phyloP scores from a whole-genome alignment of 2,888 invertebrate genomes.

The Stictocephala bisonia region DNA sequence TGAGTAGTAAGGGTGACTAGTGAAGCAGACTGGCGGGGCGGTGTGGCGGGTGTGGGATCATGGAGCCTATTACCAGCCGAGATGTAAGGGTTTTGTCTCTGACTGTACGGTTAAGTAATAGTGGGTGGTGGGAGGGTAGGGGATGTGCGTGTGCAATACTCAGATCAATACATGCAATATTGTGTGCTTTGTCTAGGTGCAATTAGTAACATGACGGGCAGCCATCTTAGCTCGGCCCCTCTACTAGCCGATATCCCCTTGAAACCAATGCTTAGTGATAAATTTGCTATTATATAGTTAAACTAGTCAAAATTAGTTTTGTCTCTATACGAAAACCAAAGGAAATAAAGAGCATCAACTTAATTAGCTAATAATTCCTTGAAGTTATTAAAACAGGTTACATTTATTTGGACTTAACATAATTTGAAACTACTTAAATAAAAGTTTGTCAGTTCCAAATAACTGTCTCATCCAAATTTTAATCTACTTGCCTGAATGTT shows the following conservation, averaged over 20 bases:
- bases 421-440: no score
- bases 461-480: no score
- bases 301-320: no score
- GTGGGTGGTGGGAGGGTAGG: constrained; percentile 31
- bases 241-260: background rate
- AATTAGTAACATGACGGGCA: constrained; percentile 37
- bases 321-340: no score
- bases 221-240: constrained; percentile 30
- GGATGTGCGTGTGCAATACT: constrained; percentile 43
- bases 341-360: no score
- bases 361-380: no score
- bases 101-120: constrained; percentile 40
- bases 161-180: constrained; percentile 43
- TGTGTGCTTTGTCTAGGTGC: constrained; percentile 42
- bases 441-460: no score
- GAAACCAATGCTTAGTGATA: no score
- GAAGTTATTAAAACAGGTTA: no score
- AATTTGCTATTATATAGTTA: no score
- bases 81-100: constrained; percentile 38
- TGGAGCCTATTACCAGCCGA: constrained; percentile 7
- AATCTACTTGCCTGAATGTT: no score
- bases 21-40: background rate
- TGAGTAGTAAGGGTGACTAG: background rate
- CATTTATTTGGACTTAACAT: no score
- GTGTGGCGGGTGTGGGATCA: background rate